Evolutionary conservation across 2,113 vertebrate genomes (phyloP), one percentile per base, ranked within the genome.

Genomic region (Saiga tatarica): DNA sequence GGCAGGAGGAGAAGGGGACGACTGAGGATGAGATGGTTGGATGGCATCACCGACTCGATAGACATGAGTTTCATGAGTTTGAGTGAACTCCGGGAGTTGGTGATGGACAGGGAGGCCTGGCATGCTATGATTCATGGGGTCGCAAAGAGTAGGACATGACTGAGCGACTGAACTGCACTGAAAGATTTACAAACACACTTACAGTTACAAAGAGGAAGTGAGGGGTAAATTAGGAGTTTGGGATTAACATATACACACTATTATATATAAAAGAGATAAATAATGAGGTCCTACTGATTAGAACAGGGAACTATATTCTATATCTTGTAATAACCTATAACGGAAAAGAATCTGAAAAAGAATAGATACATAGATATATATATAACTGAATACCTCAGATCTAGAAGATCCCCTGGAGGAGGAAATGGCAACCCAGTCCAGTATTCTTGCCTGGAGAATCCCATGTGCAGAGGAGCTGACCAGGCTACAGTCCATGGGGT

Each of bases 41-140:
- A 62, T 62, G 60, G 28, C 28, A 62, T 30, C 60, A 30, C 60
- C 0, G 2, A 30, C 60, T 62, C 6, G 0, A 62, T 30, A 6
- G 13, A 62, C 6, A 3, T 15, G 60, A 62, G 6, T 62, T 1
- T 15, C 6, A 3, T 62, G 60, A 62, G 2, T 62, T 0, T 15
- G 60, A 30, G 60, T 62, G 13, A 2, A 7, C 28, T 30, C 14
- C 0, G 3, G 26, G 60, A 62, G 28, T 62, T 62, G 28, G 60
- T 33, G 3, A 7, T 28, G 60, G 60, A 62, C 28, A 62, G 60
- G 28, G 28, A 62, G 60, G 60, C 60, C 60, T 62, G 60, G 60
- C 28, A 0, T 62, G 28, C 13, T 62, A 13, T 7, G 6, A 15
- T 15, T 62, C 28, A 62, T 7, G 28, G 60, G 13, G 28, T 33